These are phyloP conservation scores for Myiopsitta monachus DNA, from an alignment of 2,113 vertebrate species.

Conservation along the genomic window DNA sequence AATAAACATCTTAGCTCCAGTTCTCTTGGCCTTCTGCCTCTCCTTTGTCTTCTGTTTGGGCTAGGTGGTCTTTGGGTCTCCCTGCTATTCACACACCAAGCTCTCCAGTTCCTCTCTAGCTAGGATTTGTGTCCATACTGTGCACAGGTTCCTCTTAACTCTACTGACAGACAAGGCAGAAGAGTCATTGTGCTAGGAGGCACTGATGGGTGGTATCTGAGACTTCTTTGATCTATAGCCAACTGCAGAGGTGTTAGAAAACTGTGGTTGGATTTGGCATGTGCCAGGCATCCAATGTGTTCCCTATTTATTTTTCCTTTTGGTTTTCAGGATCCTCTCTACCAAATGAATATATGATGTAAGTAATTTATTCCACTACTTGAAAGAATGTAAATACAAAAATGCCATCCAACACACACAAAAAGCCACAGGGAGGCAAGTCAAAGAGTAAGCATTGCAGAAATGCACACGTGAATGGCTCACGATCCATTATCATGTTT, in stretches of 20 bases:
- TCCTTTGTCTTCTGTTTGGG: not conserved
- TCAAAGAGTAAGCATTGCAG: not conserved
- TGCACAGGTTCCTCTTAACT: not conserved
- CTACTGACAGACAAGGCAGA: not conserved
- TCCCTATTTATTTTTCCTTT: not conserved
- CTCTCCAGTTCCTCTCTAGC: not conserved
- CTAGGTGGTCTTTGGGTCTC: not conserved
- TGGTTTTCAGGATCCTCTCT: not conserved
- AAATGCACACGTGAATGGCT: not conserved
- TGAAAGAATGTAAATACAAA: not conserved
- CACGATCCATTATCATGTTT: not conserved
- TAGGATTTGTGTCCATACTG: not conserved
- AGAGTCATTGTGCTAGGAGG: not conserved
- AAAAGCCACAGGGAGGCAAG: not conserved
- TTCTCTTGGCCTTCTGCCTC: not conserved
- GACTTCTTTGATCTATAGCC: not conserved
- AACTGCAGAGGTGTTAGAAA: conserved; percentile 12
- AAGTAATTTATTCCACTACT: not conserved
- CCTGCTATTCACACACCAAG: not conserved
- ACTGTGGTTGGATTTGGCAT: not conserved
- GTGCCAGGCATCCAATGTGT: not conserved
- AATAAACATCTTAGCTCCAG: not conserved
- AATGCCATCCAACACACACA: not conserved
- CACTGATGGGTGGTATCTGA: not conserved
- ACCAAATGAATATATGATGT: not conserved